Evolutionary conservation across 2,888 invertebrate genomes (phyloP), one percentile per base, ranked within the genome.

Genomic region (Cantharis lateralis): DNA sequence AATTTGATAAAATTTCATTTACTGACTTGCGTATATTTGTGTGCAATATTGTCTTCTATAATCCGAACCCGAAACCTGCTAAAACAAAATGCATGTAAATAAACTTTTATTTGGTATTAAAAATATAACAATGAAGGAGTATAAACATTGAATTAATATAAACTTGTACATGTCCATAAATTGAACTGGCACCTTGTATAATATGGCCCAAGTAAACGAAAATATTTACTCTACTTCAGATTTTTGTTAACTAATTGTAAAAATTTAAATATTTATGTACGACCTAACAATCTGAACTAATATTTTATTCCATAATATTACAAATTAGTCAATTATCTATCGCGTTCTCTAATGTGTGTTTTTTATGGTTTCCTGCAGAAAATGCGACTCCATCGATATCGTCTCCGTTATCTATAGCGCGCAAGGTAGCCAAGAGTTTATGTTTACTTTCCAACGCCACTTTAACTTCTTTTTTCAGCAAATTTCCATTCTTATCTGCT

Each of bases 351-450:
- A 66, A 16, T n/a, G 20, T 20, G 11, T 16, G 32, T 70, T 28
- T 70, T 32, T 48, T 70, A 32, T 32, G 32, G n/a, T 48, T n/a
- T 2, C 48, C 70, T 1, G 11, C 7, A 32, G 15, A 64, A 13
- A 62, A 71, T 3, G 71, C 48, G 26, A 20, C 28, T 15, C 71
- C 71, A 18, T 87, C 87, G 32, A 87, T 75, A 72, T 83, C 84
- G 73, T 88, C 88, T 5, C 88, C 88, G 79, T 91, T 89, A 83
- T 93, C 93, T 78, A 93, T 93, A 18, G 91, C 92, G 82, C 91
- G 91, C 77, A 93, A 88, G 2, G 92, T 91, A 13, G 92, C 92
- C 71, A 93, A 87, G 63, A 93, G 85, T 82, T 92, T 91, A 70
- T 89, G 89, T 83, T 92, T 93, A 74, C 90, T 90, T 62, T 88